Base-by-base conservation (phyloP, 2,888 invertebrate genomes). In the Caenorhabditis virilis region DNA sequence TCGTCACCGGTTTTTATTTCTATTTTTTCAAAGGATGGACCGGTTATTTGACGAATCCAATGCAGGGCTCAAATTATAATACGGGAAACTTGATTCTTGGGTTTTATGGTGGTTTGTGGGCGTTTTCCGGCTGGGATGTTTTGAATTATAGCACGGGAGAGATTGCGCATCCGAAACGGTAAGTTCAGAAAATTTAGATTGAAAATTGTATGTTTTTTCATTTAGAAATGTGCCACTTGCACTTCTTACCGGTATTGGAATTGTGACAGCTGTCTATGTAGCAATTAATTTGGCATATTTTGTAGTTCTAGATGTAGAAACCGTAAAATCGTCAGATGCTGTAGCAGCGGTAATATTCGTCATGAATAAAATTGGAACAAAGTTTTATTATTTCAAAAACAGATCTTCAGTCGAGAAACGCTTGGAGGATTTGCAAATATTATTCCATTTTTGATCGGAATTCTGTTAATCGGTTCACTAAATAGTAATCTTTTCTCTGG, bases 401-500 rank as follows among this genome's bases (percentile, higher is more conserved):
- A 80, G 80, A 53, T 82, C 39, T 82, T 82, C 76, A 74, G 76
- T 46, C 77, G 76, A 54, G 74, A 73, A 33, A 79, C 82, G 11
- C 66, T 82, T 36, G 82, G 82, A 27, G 59, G 68, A 3, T 78
- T 82, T 45, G 76, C 79, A 41, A 76, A 72, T 42, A 53, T 73
- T 22, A 83, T 82, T 38, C 82, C 82, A 7, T 82, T 82, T 52
- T 65, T 82, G 35, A 82, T 82, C 50, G 82, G 82, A 11, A 74
- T 82, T 43, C 69, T 82, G 15, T 69, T 82, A 26, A 66, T 82
- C 58, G 82, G 82, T 23, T 82, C 82, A 18, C 57, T 82, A 45
- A 82, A 82, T 69, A 78, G 79, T 52, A 82, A 80, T 43, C 59
- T 82, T 36, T 82, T 81, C 66, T 79, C 74, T 26, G 82, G 82